Conservation (phyloP, 2,888 invertebrate genomes). For the Drosophila nr. perissopoda region DNA sequence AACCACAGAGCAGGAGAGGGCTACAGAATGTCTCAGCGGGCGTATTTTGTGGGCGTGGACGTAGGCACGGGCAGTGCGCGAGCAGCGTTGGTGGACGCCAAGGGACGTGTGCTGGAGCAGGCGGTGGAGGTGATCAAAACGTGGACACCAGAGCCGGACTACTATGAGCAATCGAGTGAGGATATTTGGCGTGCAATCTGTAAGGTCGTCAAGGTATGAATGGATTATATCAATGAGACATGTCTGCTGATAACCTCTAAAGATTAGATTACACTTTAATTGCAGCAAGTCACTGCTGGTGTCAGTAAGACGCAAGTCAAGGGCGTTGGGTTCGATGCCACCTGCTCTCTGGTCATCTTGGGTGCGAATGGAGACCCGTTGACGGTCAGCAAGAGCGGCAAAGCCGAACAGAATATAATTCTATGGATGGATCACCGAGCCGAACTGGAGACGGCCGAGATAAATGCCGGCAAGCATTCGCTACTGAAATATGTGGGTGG, state of each 20-base stretch:
- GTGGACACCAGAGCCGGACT: conserved; percentile 91
- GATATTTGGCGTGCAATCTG: conserved; percentile 92
- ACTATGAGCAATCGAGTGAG: conserved; percentile 95
- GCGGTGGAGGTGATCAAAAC: conserved; percentile 89
- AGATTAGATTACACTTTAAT: conserved; percentile 64
- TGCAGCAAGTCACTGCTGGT: conserved; percentile 87
- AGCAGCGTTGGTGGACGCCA: conserved; percentile 90
- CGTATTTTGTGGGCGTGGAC: conserved; percentile 93
- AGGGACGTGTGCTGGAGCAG: conserved; percentile 89
- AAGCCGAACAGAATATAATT: conserved; percentile 91
- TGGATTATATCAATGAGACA: background rate
- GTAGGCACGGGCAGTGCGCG: conserved; percentile 96
- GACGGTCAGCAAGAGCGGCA: conserved; percentile 89
- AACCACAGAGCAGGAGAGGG: background rate
- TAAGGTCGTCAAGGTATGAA: conserved; percentile 90
- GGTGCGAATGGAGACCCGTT: conserved; percentile 89
- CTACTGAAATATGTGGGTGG: conserved; percentile 95
- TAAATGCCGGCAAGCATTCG: conserved; percentile 91
- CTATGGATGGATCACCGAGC: conserved; percentile 98
- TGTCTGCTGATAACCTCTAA: conserved; percentile 47
- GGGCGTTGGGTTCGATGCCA: conserved; percentile 98
- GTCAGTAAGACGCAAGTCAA: conserved; percentile 87
- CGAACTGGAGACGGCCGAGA: conserved; percentile 90
- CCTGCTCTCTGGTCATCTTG: conserved; percentile 95
- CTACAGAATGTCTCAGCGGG: conserved; percentile 61